phyloP scores from a whole-genome alignment of 1,140 invertebrate genomes.

The Macrostomum lignano region DNA sequence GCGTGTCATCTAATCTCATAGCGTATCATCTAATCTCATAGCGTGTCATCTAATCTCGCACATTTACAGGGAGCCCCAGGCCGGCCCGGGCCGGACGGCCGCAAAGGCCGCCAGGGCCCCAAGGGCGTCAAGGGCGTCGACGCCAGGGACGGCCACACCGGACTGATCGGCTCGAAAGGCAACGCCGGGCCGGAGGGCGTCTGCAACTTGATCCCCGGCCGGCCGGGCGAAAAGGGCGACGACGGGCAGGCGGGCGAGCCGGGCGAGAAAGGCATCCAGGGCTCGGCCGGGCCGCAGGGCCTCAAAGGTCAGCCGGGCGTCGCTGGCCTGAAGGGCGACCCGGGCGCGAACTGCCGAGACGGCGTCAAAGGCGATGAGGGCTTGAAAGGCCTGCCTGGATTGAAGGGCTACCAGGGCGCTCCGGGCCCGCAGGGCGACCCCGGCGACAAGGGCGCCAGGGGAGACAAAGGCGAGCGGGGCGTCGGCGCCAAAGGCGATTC shows the following conservation, averaged over 20 bases:
- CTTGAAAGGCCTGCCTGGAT: neutral
- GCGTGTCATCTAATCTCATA: too few relatives aligned
- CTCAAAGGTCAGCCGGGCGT: neutral
- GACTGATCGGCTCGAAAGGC: slow-evolving; percentile 5
- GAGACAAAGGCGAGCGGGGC: too few relatives aligned
- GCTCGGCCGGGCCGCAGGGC: neutral
- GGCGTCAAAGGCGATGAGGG: neutral
- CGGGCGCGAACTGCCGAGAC: neutral
- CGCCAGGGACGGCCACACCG: slow-evolving; percentile 1
- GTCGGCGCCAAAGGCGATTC: slow-evolving; percentile 2
- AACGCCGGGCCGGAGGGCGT: too few relatives aligned
- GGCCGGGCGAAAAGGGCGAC: too few relatives aligned
- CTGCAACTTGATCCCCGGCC: too few relatives aligned
- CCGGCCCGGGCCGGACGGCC: neutral
- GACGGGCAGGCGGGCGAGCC: neutral
- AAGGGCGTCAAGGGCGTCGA: slow-evolving; percentile 3
- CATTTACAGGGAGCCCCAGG: slow-evolving; percentile 4
- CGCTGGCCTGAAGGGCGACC: slow-evolving; percentile 1
- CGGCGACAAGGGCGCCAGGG: neutral
- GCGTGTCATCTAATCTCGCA: too few relatives aligned
- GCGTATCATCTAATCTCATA: too few relatives aligned
- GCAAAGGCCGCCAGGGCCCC: neutral
- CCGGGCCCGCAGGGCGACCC: neutral
- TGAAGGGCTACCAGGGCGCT: neutral
- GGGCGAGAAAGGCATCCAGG: slow-evolving; percentile 2